Conservation (phyloP, 2,797 vertebrate species). For the Acanthornis magna region DNA sequence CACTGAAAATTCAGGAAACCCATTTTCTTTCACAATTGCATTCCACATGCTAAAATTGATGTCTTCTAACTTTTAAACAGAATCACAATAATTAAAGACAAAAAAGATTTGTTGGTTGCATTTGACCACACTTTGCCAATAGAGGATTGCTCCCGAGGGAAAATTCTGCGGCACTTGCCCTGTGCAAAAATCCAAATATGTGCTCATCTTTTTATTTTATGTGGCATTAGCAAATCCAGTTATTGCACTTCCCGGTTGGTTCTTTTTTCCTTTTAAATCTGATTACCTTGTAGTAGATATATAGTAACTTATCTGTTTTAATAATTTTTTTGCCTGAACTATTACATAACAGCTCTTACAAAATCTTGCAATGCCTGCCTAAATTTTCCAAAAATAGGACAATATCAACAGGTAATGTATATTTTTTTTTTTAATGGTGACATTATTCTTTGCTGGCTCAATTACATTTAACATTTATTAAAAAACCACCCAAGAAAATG, state of each 20-base stretch:
- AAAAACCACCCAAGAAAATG: not conserved
- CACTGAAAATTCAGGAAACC: not conserved
- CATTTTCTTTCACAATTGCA: slow-evolving; percentile 19
- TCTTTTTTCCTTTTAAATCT: not conserved
- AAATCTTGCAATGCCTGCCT: not conserved
- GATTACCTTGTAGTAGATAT: not conserved
- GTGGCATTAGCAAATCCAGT: not conserved
- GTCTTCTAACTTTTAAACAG: not conserved
- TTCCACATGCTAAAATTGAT: not conserved
- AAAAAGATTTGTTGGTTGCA: not conserved
- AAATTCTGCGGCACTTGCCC: not conserved
- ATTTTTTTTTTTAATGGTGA: not conserved
- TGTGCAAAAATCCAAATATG: not conserved
- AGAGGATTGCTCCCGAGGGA: not conserved
- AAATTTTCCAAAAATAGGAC: not conserved
- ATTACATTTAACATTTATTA: not conserved
- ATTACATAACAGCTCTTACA: not conserved
- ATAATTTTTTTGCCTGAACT: not conserved
- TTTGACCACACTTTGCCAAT: not conserved
- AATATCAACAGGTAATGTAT: not conserved
- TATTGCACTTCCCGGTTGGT: not conserved
- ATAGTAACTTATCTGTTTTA: not conserved
- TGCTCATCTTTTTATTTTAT: not conserved
- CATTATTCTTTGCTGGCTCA: not conserved
- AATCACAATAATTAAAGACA: not conserved